phyloP scores from a whole-genome alignment of 2,888 invertebrate species.

The Tryphoninae sp. region DNA sequence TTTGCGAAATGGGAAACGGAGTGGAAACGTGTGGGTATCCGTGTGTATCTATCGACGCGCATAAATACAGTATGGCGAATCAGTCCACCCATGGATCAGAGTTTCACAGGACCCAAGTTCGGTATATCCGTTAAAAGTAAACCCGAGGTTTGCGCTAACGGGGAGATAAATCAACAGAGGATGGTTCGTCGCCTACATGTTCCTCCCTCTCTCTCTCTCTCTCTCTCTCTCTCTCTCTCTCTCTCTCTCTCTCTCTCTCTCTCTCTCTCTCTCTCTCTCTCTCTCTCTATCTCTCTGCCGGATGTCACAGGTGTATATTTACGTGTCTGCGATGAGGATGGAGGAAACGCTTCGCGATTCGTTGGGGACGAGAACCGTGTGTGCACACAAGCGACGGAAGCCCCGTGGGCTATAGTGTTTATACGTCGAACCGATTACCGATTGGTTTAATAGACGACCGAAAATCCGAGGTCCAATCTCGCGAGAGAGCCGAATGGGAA shows the following conservation, averaged over 20 bases:
- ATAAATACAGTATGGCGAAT: slow-evolving; percentile 51
- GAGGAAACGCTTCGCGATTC: slow-evolving; percentile 37
- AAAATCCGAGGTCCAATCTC: slow-evolving; percentile 17
- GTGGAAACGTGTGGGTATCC: slow-evolving; percentile 19
- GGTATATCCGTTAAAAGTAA: slow-evolving; percentile 49
- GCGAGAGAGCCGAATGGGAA: slow-evolving; percentile 1
- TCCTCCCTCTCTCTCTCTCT: slow-evolving; percentile 28
- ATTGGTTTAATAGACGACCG: slow-evolving; percentile 55
- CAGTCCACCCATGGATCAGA: slow-evolving; percentile 20
- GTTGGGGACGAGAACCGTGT: slow-evolving; percentile 40
- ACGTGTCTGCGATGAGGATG: slow-evolving; percentile 32
- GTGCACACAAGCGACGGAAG: slow-evolving; percentile 23
- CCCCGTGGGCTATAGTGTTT: slow-evolving; percentile 33
- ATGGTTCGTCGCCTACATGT: slow-evolving; percentile 55
- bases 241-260: slow-evolving; percentile 39
- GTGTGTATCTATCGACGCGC: slow-evolving; percentile 42
- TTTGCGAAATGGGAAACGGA: slow-evolving; percentile 48
- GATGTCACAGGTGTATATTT: not conserved
- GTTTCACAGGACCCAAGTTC: slow-evolving; percentile 32
- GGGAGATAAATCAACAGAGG: slow-evolving; percentile 61
- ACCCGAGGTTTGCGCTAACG: slow-evolving; percentile 29
- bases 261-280: slow-evolving; percentile 33
- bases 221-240: slow-evolving; percentile 43
- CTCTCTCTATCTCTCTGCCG: slow-evolving; percentile 29
- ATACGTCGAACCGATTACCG: slow-evolving; percentile 50